These are phyloP conservation scores for Gopherus evgoodei DNA, from an alignment of 2,113 vertebrate species.

Conservation along the genomic window DNA sequence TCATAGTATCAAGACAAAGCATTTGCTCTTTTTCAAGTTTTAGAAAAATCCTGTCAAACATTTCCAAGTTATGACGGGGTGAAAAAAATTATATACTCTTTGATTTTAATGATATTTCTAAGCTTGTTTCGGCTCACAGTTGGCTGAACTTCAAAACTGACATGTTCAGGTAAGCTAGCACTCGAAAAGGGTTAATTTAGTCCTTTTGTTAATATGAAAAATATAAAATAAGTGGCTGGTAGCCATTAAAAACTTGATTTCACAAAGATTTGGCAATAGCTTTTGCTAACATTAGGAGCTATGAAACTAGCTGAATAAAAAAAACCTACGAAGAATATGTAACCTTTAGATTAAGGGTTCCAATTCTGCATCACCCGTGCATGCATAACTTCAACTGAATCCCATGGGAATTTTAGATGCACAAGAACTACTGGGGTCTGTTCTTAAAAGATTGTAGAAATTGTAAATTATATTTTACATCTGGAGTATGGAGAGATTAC, in stretches of 20 bases:
- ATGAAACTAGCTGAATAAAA: background rate
- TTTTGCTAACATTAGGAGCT: background rate
- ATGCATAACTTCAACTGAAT: background rate
- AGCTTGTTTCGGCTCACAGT: background rate
- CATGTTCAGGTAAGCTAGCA: background rate
- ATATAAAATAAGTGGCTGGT: fast-evolving
- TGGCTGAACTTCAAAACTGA: background rate
- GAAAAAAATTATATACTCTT: background rate
- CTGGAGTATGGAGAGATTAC: background rate
- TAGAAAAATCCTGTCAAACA: background rate
- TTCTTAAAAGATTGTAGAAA: background rate
- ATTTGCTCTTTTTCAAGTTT: background rate
- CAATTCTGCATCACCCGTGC: background rate
- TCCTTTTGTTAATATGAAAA: background rate
- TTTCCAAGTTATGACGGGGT: background rate
- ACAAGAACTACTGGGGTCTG: background rate
- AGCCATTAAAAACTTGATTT: background rate
- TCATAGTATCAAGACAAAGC: background rate
- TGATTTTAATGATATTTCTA: background rate
- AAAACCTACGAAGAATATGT: background rate
- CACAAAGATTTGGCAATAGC: background rate
- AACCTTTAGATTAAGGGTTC: background rate
- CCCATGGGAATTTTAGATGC: background rate
- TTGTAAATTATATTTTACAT: background rate
- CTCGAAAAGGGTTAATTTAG: background rate